Conservation (phyloP, 2,888 invertebrate species). For the Lydus trimaculatus region DNA sequence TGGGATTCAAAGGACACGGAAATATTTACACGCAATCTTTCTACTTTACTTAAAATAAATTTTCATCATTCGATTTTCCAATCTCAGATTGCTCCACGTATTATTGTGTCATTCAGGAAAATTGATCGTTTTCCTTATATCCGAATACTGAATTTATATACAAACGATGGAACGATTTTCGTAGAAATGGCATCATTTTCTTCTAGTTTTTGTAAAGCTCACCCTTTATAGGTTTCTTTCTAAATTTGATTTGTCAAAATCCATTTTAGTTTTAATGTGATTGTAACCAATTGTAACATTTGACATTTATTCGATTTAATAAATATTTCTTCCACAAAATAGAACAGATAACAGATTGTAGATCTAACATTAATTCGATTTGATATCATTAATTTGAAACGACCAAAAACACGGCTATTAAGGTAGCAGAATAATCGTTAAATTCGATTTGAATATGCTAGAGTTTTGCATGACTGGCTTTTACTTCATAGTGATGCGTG, state of each 20-base stretch:
- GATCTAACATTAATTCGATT: neutral
- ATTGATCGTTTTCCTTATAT: neutral
- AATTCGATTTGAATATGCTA: neutral
- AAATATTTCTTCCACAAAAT: neutral
- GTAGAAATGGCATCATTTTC: no score
- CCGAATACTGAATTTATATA: neutral
- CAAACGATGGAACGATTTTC: no score
- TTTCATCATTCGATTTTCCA: neutral
- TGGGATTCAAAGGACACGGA: neutral
- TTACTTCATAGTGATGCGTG: no score
- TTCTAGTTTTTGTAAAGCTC: neutral
- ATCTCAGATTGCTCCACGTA: neutral
- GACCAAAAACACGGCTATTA: no score
- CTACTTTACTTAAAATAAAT: neutral
- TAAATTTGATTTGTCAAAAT: neutral
- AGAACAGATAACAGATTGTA: neutral
- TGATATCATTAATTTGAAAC: neutral
- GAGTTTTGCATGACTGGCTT: neutral
- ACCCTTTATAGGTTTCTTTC: neutral
- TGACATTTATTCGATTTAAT: conserved; percentile 1
- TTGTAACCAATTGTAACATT: neutral
- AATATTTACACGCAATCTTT: neutral
- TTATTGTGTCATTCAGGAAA: neutral
- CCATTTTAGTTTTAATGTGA: neutral
- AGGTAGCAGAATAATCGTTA: neutral